Evolutionary conservation across 2,888 invertebrate species (phyloP).

Genomic region (Pterobdella sp.): DNA sequence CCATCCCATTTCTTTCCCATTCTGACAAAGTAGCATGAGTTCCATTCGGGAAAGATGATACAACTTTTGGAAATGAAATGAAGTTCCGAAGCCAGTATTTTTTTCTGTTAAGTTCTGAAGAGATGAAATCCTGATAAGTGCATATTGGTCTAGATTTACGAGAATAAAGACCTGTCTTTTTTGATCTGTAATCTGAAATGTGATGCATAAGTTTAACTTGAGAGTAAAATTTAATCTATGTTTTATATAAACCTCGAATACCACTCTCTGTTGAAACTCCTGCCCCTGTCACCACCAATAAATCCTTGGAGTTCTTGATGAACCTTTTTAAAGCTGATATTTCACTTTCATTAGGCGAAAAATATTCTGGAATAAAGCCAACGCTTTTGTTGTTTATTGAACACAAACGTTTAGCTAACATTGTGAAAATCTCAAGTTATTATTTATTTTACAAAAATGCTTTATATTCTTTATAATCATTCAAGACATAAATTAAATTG

Average conservation of each 20-base stretch:
- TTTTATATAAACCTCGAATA: slow-evolving; percentile 41
- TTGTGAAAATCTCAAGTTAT: too few species aligned
- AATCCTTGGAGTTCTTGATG: slow-evolving; percentile 49
- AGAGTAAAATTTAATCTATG: background rate
- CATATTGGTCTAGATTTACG: slow-evolving; percentile 74
- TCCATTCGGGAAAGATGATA: slow-evolving; percentile 64
- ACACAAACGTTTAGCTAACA: slow-evolving; percentile 12
- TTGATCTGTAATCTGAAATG: slow-evolving; percentile 35
- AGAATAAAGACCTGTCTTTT: slow-evolving; percentile 62
- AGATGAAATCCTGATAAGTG: slow-evolving; percentile 71
- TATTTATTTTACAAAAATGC: too few species aligned
- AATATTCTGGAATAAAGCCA: background rate
- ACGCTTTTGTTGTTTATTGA: background rate
- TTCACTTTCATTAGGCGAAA: slow-evolving; percentile 53
- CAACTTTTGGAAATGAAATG: slow-evolving; percentile 79
- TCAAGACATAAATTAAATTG: too few species aligned
- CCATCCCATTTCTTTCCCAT: slow-evolving; percentile 60
- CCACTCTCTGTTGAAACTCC: slow-evolving; percentile 82
- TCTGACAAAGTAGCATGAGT: slow-evolving; percentile 66
- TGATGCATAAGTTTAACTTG: background rate
- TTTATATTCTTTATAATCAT: too few species aligned
- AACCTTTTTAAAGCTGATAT: slow-evolving; percentile 58
- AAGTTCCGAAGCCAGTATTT: slow-evolving; percentile 94
- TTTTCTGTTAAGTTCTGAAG: slow-evolving; percentile 58
- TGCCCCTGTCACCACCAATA: slow-evolving; percentile 78